Evolutionary conservation across 2,113 vertebrate species (phyloP).

Genomic region (Ophthalmolycus amberensis): DNA sequence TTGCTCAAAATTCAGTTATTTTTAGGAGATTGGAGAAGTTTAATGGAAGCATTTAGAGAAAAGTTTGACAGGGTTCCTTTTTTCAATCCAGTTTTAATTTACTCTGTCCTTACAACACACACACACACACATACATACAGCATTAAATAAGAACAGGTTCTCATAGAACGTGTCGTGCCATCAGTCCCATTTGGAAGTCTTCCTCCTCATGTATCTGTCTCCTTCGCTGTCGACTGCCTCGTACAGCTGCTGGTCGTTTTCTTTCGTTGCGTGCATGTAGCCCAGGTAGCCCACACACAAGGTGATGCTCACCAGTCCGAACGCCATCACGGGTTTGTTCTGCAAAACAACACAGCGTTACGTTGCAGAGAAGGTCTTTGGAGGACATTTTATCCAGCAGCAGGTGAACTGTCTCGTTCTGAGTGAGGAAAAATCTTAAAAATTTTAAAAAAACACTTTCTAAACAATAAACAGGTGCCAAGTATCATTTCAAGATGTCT

Average conservation of each 20-base stretch:
- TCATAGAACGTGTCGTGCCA: not conserved
- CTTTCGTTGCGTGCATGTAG: slow-evolving; percentile 90
- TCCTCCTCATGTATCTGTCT: slow-evolving; percentile 88
- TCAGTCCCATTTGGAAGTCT: slow-evolving; percentile 94
- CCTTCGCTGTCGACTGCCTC: slow-evolving; percentile 92
- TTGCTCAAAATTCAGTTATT: not conserved
- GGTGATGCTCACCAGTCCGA: slow-evolving; percentile 89
- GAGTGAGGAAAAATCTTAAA: not conserved
- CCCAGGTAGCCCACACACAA: slow-evolving; percentile 94
- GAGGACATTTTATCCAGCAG: not conserved
- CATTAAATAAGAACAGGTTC: not conserved
- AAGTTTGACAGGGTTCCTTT: not conserved
- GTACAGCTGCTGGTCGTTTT: slow-evolving; percentile 90
- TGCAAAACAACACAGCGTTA: slow-evolving; percentile 69
- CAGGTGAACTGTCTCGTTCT: not conserved
- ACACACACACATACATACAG: too few species aligned
- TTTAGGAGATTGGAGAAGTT: not conserved
- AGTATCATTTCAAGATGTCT: not conserved
- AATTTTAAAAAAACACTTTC: not conserved
- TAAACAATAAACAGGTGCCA: not conserved
- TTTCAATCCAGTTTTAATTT: not conserved
- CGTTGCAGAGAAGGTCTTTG: not conserved
- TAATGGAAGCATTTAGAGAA: not conserved
- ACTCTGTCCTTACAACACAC: not conserved
- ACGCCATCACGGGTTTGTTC: slow-evolving; percentile 95